Percentiles rank a stretch among this genome's conserved stretches.
Evolutionary conservation across 2,797 vertebrate genomes (phyloP).

Genomic region (Tympanoctomys barrerae): DNA sequence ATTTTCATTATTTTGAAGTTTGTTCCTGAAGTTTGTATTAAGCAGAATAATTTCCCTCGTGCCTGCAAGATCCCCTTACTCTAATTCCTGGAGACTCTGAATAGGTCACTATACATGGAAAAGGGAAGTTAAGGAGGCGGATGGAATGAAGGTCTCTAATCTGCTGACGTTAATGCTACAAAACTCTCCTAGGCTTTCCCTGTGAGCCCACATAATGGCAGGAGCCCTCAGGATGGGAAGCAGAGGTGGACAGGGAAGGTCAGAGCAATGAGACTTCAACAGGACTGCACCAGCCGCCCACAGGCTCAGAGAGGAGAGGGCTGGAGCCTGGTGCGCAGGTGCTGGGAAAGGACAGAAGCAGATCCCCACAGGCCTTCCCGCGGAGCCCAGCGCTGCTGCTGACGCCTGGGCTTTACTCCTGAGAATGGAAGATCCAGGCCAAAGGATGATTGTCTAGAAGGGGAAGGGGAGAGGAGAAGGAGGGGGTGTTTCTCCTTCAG

Average conservation of each 20-base stretch:
- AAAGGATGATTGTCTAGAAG: not conserved
- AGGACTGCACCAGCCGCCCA: not conserved
- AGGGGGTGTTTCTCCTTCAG: no score
- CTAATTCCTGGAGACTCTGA: not conserved
- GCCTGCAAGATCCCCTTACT: rapidly evolving
- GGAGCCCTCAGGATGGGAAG: not conserved
- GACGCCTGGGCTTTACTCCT: not conserved
- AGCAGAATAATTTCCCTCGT: not conserved
- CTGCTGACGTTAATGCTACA: not conserved
- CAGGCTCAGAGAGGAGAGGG: not conserved
- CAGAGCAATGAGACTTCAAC: not conserved
- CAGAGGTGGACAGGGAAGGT: not conserved
- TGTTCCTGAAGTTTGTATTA: not conserved
- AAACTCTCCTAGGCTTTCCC: not conserved
- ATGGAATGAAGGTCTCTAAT: not conserved
- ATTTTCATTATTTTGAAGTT: not conserved
- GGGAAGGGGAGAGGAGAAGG: not conserved
- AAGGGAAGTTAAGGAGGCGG: not conserved
- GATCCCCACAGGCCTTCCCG: no score
- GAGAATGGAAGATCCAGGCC: not conserved
- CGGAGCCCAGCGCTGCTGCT: rapidly evolving
- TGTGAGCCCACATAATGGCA: not conserved
- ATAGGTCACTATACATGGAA: not conserved
- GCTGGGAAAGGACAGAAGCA: not conserved
- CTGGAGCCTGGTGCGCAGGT: no score